Base-by-base conservation (phyloP, 2,888 invertebrate genomes). In the Dicyrtoma fusca region DNA sequence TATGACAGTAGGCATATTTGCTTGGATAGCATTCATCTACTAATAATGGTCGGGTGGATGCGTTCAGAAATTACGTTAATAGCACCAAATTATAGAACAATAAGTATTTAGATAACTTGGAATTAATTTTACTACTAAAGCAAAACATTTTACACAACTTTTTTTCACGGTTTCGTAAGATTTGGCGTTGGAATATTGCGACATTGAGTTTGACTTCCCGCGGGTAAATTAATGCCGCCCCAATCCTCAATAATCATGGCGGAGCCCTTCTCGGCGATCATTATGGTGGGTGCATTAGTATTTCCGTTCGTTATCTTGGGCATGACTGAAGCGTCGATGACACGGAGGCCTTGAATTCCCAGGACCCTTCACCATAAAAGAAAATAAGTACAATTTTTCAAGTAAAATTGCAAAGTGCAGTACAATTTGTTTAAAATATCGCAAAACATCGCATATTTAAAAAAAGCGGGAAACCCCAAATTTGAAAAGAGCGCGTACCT, bases 271-370 rank as follows among this genome's bases (percentile, higher is more conserved):
- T 77, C 77, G 0, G 71, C 74, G 5, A 77, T 63, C 71, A 76
- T 73, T n/a, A 76, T 70, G 1, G 75, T 74, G 0, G 75, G 73
- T 4, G 71, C 71, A 51, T 75, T 76, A 0, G 79, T 79, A 70
- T 79, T 79, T 49, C 76, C 70, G 23, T 72, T 72, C 3, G 70
- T 61, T 1, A 72, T 21, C 14, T 26, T 57, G 3, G 72, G 72
- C 66, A 72, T 72, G 42, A 72, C 19, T 0, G 72, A 72, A 0
- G 72, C 65, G 21, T 72, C 72, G 3, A 55, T 42, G 13, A 72
- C 72, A 14, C 72, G 17, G 17, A 72, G 42, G 34, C 57, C 19
- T 17, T 34, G 25, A 0, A 72, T 21, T 0, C 72, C 72, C 49
- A 49, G 51, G 0, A 72, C 66, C 19, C 61, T 61, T n/a, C n/a